A percentile compares a stretch with the other conserved stretches of the same genome.
These are phyloP conservation scores for Ostrea edulis DNA, from an alignment of 1,140 invertebrate genomes.

Conservation along the genomic window DNA sequence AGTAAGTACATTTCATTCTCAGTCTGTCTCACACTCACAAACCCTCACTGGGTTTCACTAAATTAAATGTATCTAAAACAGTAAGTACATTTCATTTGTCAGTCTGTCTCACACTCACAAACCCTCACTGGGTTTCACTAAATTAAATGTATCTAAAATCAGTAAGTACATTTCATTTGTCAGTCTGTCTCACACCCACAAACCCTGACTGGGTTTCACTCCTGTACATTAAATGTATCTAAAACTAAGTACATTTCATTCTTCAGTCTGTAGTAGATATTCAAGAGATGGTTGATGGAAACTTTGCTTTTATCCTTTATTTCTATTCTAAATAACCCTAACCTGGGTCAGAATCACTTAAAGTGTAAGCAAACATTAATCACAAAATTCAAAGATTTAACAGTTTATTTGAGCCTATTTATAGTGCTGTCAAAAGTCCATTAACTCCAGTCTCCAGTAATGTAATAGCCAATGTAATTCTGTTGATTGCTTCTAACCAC, in stretches of 20 bases:
- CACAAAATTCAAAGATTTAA: too few relatives aligned
- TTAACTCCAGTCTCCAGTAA: too few relatives aligned
- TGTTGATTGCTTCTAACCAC: too few relatives aligned
- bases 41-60: constrained; percentile 58
- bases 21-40: constrained; percentile 53
- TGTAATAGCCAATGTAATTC: too few relatives aligned
- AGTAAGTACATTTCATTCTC: constrained; percentile 66
- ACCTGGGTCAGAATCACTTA: too few relatives aligned
- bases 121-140: constrained; percentile 58
- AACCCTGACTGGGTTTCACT: constrained; percentile 57
- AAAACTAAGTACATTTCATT: constrained; percentile 66
- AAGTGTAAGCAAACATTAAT: too few relatives aligned
- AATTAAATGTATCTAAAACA: constrained; percentile 66
- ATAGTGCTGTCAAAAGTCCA: too few relatives aligned
- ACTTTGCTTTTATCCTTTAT: too few relatives aligned
- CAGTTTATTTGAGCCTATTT: too few relatives aligned
- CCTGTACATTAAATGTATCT: constrained; percentile 61
- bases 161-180: constrained; percentile 67
- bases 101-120: constrained; percentile 53
- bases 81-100: constrained; percentile 67
- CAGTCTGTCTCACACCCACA: constrained; percentile 52
- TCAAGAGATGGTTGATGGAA: too few relatives aligned
- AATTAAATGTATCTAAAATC: constrained; percentile 67
- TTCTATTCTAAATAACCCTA: too few relatives aligned
- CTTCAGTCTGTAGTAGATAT: too few relatives aligned